Base-by-base conservation (phyloP, 2,888 invertebrate species). In the Sabatieria punctata region DNA sequence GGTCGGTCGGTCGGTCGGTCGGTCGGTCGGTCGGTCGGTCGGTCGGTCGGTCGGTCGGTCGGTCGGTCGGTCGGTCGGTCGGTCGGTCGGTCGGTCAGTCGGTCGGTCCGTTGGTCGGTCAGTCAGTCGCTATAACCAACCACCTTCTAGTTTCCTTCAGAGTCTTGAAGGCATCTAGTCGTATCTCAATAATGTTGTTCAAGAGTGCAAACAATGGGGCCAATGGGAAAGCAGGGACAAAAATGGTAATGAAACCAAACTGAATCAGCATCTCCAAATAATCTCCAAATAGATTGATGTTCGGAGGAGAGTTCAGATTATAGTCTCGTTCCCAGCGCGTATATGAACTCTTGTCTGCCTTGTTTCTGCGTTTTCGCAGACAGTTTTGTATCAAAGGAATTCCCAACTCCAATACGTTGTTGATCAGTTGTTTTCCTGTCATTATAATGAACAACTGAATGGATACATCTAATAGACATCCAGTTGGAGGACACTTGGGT, bases 231-330 rank as follows among this genome's bases (percentile, higher is more conserved):
- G 91, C 91, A 39, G 88, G 83, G 52, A 89, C 91, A 69, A 93
- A 93, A 57, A 93, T 82, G 3, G 89, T 89, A 33, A 89, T 82
- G 72, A 91, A 91, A 0, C 91, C 91, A 71, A 86, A 93, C 68
- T 93, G 91, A 36, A 89, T 71, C 43, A 86, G 82, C 88, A 91
- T 91, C 75, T 91, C 91, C 52, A 91, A 73, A 70, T 91, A 91
- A 70, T 91, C 91, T 0, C 84, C 82, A 68, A 89, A 91, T 45
- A 91, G 72, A 21, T 22, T 30, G 22, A 83, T 76, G 36, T 81
- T 77, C 2, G 85, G 85, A 74, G 83, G 84, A 55, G 82, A 79
- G 1, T 82, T 76, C 40, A 89, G 70, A 60, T 81, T 80, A 57
- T 79, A 82, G 66, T 89, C 89, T 61, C 81, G 80, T 56, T 85